A percentile compares a stretch with the other conserved stretches of the same genome.
These are phyloP conservation scores for Macquaria ambigua DNA, from an alignment of 2,113 vertebrate genomes.

Conservation along the genomic window DNA sequence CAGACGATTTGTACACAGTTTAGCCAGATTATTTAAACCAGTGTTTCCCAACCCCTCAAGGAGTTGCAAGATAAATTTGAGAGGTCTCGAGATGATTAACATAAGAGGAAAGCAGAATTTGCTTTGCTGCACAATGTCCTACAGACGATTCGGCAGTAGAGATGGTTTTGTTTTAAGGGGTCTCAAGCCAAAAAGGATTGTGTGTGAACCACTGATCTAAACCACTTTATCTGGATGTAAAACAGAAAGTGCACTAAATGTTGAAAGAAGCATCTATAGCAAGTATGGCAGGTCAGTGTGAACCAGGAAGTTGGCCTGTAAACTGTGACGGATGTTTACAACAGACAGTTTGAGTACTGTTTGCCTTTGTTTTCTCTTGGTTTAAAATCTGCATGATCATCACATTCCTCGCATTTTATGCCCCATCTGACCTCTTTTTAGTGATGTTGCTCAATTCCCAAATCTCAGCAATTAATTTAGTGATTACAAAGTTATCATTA, in stretches of 20 bases:
- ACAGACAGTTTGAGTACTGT: neutral
- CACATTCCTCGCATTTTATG: neutral
- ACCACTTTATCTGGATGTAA: neutral
- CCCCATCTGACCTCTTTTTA: neutral
- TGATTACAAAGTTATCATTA: neutral
- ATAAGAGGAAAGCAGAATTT: neutral
- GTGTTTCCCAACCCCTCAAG: neutral
- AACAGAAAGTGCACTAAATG: constrained; percentile 3
- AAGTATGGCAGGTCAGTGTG: neutral
- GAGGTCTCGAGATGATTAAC: neutral
- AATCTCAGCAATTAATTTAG: neutral
- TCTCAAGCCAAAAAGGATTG: neutral
- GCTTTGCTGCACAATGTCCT: neutral
- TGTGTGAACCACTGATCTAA: neutral
- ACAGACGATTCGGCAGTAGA: neutral
- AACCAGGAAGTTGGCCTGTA: constrained; percentile 13
- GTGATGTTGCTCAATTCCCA: neutral
- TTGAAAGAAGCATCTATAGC: neutral
- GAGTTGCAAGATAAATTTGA: neutral
- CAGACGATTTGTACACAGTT: neutral
- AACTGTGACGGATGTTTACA: constrained; percentile 5
- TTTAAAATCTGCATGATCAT: neutral
- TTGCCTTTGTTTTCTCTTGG: neutral
- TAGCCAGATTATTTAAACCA: neutral
- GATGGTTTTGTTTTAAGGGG: neutral